Evolutionary conservation across 2,888 invertebrate genomes (phyloP).

Genomic region (Lumbricus terrestris): DNA sequence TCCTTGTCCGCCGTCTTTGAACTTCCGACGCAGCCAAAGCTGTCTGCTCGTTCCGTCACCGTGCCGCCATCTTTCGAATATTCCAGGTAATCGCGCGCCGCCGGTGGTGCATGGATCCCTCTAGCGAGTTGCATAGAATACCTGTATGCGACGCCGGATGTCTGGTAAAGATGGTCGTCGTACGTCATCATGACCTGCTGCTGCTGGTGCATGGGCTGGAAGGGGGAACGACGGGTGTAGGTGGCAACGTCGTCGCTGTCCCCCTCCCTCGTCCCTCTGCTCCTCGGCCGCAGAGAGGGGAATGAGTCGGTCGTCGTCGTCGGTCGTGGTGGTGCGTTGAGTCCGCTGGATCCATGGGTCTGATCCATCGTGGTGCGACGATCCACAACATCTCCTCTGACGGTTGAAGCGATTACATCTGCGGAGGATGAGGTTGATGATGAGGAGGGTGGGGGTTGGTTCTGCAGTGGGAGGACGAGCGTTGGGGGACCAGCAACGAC

Average conservation of each 20-base stretch:
- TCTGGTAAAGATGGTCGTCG: conserved; percentile 3
- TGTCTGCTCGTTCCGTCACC: neutral
- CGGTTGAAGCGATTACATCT: neutral
- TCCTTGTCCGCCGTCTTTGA: neutral
- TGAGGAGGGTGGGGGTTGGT: too few relatives aligned
- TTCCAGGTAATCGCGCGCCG: neutral
- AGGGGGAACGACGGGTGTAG: neutral
- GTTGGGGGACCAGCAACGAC: neutral
- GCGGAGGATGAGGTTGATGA: too few relatives aligned
- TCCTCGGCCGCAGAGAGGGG: neutral
- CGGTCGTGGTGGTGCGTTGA: neutral
- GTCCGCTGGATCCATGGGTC: too few relatives aligned
- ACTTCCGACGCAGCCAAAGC: neutral
- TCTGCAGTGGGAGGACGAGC: neutral
- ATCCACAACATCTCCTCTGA: too few relatives aligned
- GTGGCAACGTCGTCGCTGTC: too few relatives aligned
- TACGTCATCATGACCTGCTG: neutral
- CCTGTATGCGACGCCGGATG: neutral
- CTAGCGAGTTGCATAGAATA: neutral
- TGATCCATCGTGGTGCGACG: neutral
- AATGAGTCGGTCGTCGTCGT: too few relatives aligned
- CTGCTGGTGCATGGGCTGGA: neutral
- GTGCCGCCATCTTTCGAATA: neutral
- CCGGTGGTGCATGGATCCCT: neutral
- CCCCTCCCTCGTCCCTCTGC: neutral